Evolutionary conservation across 2,888 invertebrate genomes (phyloP), one percentile per base, ranked within the genome.

Genomic region (Apeira syringaria): DNA sequence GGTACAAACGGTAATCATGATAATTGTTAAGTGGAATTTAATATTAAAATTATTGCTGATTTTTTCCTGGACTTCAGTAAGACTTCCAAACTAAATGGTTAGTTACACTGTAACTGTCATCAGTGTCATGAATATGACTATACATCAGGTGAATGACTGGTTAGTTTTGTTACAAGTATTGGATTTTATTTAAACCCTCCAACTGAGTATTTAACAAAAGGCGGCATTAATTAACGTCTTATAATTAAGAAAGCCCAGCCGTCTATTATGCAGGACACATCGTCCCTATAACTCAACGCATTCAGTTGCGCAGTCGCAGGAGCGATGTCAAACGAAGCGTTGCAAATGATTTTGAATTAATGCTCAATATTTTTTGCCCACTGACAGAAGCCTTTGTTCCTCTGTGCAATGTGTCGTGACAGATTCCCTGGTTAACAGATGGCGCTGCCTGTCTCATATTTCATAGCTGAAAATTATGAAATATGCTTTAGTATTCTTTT

Each of bases 331-430:
- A 66, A 68, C 70, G 68, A 63, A 56, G 67, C 79, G 77, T 68
- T 56, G 64, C 79, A 56, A 82, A 83, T 81, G 64, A 45, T 38
- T 49, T 54, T 79, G 76, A 84, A 83, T 83, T 81, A 83, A 64
- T 59, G 62, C 61, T 55, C 50, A 53, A 57, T 33, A 45, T 53
- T 48, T 37, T 61, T 59, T 54, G 53, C 31, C 37, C 37, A 34
- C 18, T 37, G 51, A 54, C 53, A 43, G 38, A 43, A 49, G 39
- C 40, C 42, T 63, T 61, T 58, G 67, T 61, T 45, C 47, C 58
- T 50, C 54, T 44, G 54, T 54, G 60, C 54, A 46, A 54, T 54
- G 59, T 54, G 46, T 46, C 34, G 35, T 45, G 36, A 36, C 27
- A 9, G 30, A 35, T 44, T 24, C 17, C 7, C 38, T 36, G n/a